phyloP scores from a whole-genome alignment of 2,888 invertebrate species.

The Euproctis similis region DNA sequence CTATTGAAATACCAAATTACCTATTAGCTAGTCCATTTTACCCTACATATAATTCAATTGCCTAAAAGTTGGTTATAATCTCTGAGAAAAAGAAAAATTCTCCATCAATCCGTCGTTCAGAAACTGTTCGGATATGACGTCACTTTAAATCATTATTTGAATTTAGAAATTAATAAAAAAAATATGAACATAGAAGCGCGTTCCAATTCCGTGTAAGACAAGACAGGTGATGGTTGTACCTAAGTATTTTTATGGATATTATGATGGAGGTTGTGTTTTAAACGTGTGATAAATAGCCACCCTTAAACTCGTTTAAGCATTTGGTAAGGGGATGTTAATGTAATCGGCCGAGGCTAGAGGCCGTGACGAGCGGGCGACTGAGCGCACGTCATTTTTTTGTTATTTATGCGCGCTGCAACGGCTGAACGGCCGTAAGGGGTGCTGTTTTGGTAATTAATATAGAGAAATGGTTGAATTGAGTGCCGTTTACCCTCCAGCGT shows the following conservation, averaged over 20 bases:
- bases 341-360: constrained; percentile 59
- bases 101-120: too few species aligned
- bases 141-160: too few species aligned
- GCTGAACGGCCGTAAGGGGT: too few species aligned
- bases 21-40: too few species aligned
- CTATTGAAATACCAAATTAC: too few species aligned
- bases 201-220: constrained; percentile 6
- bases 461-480: constrained; percentile 55
- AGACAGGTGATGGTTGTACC: constrained; percentile 40
- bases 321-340: constrained; percentile 40
- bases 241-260: constrained; percentile 35
- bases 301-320: constrained; percentile 45
- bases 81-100: too few species aligned
- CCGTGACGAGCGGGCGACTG: constrained; percentile 80
- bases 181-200: too few species aligned
- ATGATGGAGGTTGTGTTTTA: constrained; percentile 37
- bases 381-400: constrained; percentile 44
- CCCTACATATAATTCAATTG: too few species aligned
- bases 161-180: too few species aligned
- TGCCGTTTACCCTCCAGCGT: constrained; percentile 52
- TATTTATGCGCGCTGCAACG: constrained; percentile 50
- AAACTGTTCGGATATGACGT: too few species aligned
- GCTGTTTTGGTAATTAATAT: constrained; percentile 60
- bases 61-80: too few species aligned
- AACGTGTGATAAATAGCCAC: constrained; percentile 52